Base-by-base conservation (phyloP, 2,888 invertebrate species). In the Cosmorhoe ocellata region DNA sequence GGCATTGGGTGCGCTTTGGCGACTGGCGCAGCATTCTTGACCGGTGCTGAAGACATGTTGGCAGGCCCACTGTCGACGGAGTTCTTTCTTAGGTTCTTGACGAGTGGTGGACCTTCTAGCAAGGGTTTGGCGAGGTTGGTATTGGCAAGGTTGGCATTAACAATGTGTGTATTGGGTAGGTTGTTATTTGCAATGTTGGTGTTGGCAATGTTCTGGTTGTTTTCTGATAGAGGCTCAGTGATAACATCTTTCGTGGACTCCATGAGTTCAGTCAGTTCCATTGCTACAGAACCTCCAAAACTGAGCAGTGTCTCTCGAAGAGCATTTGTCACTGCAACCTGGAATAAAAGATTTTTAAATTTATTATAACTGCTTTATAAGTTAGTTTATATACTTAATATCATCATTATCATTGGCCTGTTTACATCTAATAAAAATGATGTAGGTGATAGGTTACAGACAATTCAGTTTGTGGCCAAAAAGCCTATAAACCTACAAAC, bases 261-360 rank as follows among this genome's bases (percentile, higher is more conserved):
- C 0, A 82, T 61, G 1, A 73, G 56, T 31, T 89, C 88, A 31
- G 69, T 45, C 6, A 90, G 72, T 12, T 84, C 84, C 0, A 73
- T 66, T 12, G 88, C 83, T 7, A 90, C 79, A 27, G 53, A 69
- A 0, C 89, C 90, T 1, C 91, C 90, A 59, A 91, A 91, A 45
- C 90, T 84, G 0, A 91, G 71, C 7, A 91, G 61, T 0, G 90
- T 90, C 59, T 90, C 90, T 0, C 84, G 80, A 0, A 91, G 67
- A 0, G 88, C 90, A 44, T 90, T 90, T 1, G 90, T 90, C 3
- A 90, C 86, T 1, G 90, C 86, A 43, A 82, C 78, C 90, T 91
- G 76, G 1, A 63, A 64, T 34, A 28, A 26, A 11, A 27, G 2
- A 9, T n/a, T n/a, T n/a, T n/a, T n/a, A n/a, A n/a, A n/a, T n/a